A percentile compares a stretch with the other conserved stretches of the same genome.
Evolutionary conservation across 1,140 invertebrate species (phyloP).

Genomic region (Drosophila malerkotliana): DNA sequence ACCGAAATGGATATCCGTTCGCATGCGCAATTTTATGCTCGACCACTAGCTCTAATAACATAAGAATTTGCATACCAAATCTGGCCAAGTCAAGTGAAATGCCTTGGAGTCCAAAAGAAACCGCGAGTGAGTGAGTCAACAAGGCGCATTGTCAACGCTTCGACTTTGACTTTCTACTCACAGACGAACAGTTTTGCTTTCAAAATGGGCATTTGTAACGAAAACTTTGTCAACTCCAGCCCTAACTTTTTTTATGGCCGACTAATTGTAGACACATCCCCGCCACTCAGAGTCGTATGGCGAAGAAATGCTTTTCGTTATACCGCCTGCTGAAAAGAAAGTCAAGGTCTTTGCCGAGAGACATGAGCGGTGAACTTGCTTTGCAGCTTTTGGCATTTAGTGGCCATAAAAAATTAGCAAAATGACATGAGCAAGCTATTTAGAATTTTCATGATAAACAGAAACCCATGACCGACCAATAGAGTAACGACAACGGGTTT

Average conservation of each 20-base stretch:
- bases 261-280: constrained; percentile 52
- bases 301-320: constrained; percentile 47
- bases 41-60: constrained; percentile 14
- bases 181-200: constrained; percentile 64
- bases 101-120: constrained; percentile 36
- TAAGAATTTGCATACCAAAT: constrained; percentile 55
- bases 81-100: constrained; percentile 56
- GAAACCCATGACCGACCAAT: constrained; percentile 58
- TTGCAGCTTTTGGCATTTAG: constrained; percentile 25
- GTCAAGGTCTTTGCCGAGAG: constrained; percentile 68
- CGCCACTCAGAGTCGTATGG: constrained; percentile 11
- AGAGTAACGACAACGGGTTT: constrained; percentile 52
- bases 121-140: constrained; percentile 58
- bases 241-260: constrained; percentile 53
- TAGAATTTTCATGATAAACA: constrained; percentile 74
- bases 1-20: constrained; percentile 44
- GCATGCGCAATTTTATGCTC: constrained; percentile 18
- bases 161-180: constrained; percentile 69
- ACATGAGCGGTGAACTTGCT: constrained; percentile 56
- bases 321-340: constrained; percentile 60
- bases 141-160: constrained; percentile 53
- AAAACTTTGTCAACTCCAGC: constrained; percentile 50
- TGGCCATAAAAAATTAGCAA: constrained; percentile 61
- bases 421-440: constrained; percentile 66
- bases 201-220: constrained; percentile 55